A percentile compares a stretch with the other conserved stretches of the same genome.
These are phyloP conservation scores for Accipiter cooperii DNA, from an alignment of 2,113 vertebrate genomes.

Conservation along the genomic window DNA sequence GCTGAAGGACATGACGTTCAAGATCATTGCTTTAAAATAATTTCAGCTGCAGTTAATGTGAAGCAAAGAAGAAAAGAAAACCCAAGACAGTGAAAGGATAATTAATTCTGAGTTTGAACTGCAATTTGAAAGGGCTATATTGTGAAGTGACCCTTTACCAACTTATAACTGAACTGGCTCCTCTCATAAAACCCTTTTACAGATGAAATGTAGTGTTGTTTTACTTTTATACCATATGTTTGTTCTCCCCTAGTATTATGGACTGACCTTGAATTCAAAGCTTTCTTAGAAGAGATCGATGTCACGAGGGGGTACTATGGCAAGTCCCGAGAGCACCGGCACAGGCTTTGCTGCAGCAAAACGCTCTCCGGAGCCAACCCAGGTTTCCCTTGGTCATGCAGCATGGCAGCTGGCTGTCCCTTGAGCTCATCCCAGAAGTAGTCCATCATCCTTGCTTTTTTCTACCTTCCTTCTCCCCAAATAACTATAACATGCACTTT, in stretches of 20 bases:
- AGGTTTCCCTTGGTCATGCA: too few species aligned
- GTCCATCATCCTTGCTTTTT: not conserved
- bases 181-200: not conserved
- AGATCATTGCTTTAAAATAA: constrained; percentile 68
- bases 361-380: not conserved
- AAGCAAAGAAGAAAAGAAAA: constrained; percentile 60
- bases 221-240: not conserved
- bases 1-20: constrained; percentile 58
- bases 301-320: rapidly evolving
- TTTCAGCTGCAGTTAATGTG: constrained; percentile 54
- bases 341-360: not conserved
- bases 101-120: constrained; percentile 55
- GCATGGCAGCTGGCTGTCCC: not conserved
- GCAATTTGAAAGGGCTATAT: constrained; percentile 48
- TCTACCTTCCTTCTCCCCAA: not conserved
- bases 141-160: constrained; percentile 55
- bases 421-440: rapidly evolving
- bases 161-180: not conserved
- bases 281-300: not conserved
- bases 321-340: not conserved
- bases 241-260: not conserved
- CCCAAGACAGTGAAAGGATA: constrained; percentile 47
- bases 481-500: rapidly evolving
- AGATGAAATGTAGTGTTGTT: not conserved
- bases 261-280: not conserved